phyloP scores from a whole-genome alignment of 2,113 vertebrate genomes.

The Chaenogobius annularis region DNA sequence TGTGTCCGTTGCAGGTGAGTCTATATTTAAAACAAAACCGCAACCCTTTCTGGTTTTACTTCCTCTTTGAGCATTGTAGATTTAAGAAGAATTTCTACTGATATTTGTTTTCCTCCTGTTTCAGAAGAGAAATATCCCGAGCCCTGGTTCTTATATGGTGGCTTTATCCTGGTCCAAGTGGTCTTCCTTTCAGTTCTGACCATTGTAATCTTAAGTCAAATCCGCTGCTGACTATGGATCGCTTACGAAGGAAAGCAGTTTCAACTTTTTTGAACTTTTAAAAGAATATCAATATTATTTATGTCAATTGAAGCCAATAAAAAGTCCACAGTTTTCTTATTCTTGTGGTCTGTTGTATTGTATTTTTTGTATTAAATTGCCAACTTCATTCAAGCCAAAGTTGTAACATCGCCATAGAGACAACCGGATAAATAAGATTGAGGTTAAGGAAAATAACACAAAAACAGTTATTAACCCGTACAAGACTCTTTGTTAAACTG shows the following conservation, averaged over 20 bases:
- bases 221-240: background rate
- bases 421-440: background rate
- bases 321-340: no score
- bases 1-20: background rate
- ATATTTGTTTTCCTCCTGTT: conserved; percentile 7
- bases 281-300: no score
- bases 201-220: background rate
- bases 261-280: no score
- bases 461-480: no score
- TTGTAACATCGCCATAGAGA: background rate
- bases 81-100: no score
- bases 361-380: no score
- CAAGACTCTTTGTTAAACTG: no score
- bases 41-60: background rate
- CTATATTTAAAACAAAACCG: background rate
- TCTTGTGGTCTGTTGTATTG: no score
- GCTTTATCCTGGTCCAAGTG: background rate
- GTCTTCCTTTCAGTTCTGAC: conserved; percentile 45
- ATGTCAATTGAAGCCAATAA: no score
- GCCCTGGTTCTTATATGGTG: conserved; percentile 53
- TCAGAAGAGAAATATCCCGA: conserved; percentile 10
- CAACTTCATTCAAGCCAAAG: background rate
- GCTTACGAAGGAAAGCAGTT: background rate
- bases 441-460: no score
- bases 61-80: background rate